A percentile compares a stretch with the other conserved stretches of the same genome.
phyloP scores from a whole-genome alignment of 2,797 vertebrate species.

The Coccyzus lansbergi region DNA sequence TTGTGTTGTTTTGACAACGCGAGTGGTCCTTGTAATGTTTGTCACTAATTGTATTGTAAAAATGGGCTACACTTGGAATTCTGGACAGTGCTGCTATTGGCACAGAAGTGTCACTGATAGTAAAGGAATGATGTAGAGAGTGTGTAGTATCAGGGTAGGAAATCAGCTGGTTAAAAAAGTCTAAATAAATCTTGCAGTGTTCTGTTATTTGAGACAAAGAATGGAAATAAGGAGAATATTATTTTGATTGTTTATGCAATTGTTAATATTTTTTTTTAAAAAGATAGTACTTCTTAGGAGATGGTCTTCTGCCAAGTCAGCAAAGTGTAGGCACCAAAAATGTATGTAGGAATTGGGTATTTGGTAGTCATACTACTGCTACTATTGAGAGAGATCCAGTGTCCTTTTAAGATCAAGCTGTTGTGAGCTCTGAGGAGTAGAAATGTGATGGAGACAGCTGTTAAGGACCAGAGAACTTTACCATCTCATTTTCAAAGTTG shows the following conservation, averaged over 20 bases:
- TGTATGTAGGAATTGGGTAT: background rate
- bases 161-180: background rate
- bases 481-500: slow-evolving; percentile 21
- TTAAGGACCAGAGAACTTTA: slow-evolving; percentile 42
- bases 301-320: background rate
- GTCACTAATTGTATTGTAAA: slow-evolving; percentile 24
- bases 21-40: slow-evolving; percentile 44
- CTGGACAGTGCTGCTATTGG: background rate
- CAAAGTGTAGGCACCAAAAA: background rate
- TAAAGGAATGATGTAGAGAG: background rate
- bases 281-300: background rate
- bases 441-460: slow-evolving; percentile 24
- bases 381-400: background rate
- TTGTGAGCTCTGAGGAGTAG: slow-evolving; percentile 48
- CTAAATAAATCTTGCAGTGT: background rate
- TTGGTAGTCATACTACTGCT: background rate
- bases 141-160: background rate
- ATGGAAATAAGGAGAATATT: background rate
- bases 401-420: slow-evolving; percentile 35
- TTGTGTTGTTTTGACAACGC: background rate
- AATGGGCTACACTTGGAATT: background rate
- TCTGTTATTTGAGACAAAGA: background rate
- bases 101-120: background rate
- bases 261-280: background rate
- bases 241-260: background rate